These are phyloP conservation scores for Matsumyia berberina DNA, from an alignment of 2,888 invertebrate species.

Conservation along the genomic window DNA sequence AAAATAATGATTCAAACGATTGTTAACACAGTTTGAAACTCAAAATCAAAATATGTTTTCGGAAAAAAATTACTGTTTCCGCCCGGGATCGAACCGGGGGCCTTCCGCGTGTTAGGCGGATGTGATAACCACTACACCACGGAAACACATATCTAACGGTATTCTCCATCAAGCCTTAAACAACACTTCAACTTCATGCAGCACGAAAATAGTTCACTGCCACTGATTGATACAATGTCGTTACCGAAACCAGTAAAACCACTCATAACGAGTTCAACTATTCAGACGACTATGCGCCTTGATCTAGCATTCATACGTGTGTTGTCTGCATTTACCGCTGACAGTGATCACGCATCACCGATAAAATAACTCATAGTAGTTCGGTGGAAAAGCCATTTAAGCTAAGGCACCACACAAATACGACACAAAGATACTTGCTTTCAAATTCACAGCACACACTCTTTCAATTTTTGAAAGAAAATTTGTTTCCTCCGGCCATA, in stretches of 20 bases:
- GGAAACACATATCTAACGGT: slow-evolving; percentile 79
- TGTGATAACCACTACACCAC: slow-evolving; percentile 85
- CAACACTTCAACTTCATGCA: not conserved
- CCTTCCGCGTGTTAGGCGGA: slow-evolving; percentile 85
- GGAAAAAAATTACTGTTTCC: slow-evolving; percentile 79
- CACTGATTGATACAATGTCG: slow-evolving; percentile 22
- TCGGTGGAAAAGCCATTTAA: slow-evolving; percentile 10
- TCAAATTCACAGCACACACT: slow-evolving; percentile 50
- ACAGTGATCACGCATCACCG: slow-evolving; percentile 61
- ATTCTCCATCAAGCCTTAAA: not conserved
- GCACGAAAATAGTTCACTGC: slow-evolving; percentile 28
- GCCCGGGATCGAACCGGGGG: slow-evolving; percentile 85
- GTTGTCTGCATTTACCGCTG: slow-evolving; percentile 16
- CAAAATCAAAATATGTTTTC: too few species aligned
- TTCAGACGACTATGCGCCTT: slow-evolving; percentile 46
- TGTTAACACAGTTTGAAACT: too few species aligned
- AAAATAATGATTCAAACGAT: too few species aligned
- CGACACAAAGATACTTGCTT: not conserved
- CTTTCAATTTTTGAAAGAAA: slow-evolving; percentile 30
- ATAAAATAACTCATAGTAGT: slow-evolving; percentile 32
- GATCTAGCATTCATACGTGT: slow-evolving; percentile 3
- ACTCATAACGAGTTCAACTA: slow-evolving; percentile 53
- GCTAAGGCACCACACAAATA: not conserved
- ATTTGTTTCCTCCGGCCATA: not conserved
- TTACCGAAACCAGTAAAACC: slow-evolving; percentile 53